phyloP scores from a whole-genome alignment of 2,888 invertebrate species.

The Nemurella pictetii region DNA sequence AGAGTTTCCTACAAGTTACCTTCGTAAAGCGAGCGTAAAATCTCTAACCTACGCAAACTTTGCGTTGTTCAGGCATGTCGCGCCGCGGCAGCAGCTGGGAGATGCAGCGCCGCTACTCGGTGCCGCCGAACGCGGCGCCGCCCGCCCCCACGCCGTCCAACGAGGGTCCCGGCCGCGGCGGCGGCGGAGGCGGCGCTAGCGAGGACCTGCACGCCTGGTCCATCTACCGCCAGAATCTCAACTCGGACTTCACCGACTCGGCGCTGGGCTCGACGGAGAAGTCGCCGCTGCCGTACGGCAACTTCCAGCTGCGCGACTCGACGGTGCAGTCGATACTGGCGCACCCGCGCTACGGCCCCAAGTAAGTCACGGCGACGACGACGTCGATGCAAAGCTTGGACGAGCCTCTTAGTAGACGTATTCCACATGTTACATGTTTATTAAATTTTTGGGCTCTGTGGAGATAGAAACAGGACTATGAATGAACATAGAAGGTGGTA shows the following conservation, averaged over 20 bases:
- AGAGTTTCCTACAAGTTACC: too few species aligned
- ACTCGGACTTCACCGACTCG: constrained; percentile 93
- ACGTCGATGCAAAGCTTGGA: too few species aligned
- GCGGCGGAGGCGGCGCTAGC: constrained; percentile 58
- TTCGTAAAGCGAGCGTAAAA: too few species aligned
- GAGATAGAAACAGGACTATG: too few species aligned
- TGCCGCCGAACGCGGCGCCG: constrained; percentile 69
- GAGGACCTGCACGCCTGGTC: constrained; percentile 96
- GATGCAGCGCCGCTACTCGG: constrained; percentile 83
- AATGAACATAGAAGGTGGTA: too few species aligned
- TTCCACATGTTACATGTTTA: too few species aligned
- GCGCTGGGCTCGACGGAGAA: constrained; percentile 91
- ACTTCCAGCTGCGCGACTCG: constrained; percentile 89
- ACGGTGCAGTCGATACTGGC: constrained; percentile 89
- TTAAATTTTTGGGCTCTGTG: too few species aligned
- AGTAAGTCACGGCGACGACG: constrained; percentile 71
- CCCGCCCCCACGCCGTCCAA: not conserved
- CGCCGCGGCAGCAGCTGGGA: constrained; percentile 53
- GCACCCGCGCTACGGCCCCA: constrained; percentile 88
- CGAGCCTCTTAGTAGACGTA: too few species aligned
- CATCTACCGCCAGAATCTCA: constrained; percentile 92
- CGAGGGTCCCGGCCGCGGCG: constrained; percentile 27
- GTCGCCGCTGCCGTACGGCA: constrained; percentile 90
- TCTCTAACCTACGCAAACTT: too few species aligned
- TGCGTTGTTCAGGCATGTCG: too few species aligned